Evolutionary conservation across 2,113 vertebrate species (phyloP), one percentile per base, ranked within the genome.

Genomic region (Petromus typicus): DNA sequence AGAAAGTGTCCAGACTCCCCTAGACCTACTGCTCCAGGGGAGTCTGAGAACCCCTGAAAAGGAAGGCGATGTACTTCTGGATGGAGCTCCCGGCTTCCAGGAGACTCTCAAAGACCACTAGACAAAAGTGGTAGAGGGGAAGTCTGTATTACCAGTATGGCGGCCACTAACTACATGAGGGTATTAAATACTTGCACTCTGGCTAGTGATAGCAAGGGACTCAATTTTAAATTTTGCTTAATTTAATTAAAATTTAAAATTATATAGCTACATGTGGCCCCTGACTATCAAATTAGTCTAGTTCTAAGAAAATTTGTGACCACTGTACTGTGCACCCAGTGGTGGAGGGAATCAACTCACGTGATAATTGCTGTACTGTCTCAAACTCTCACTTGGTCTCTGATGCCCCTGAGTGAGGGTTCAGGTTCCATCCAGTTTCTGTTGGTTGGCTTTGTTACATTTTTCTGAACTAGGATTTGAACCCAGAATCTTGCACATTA

Each of bases 191-290:
- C 20, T 86, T 57, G 66, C 45, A 30, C 73, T 30, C 23, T 10
- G 27, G 9, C 57, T 3, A 87, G 25, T 18, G 54, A 81, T 54
- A 64, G 43, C n/a, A 30, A 94, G 25, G 37, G 57, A 78, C 4
- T 51, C 17, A 59, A 56, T 69, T 67, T 81, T 89, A 75, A 59
- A 86, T 86, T 75, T 79, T 66, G 84, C 32, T 7, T 37, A 75
- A 81, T 59, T 75, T 69, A 89, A 90, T 66, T 61, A 56, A 64
- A 84, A 83, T 23, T 76, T 86, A 57, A 75, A 76, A 61, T 27
- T 86, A 86, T 48, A 30, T 22, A 89, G 54, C 20, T 45, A 34
- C 6, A 0, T 13, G 48, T 79, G 51, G 18, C 91, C 61, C 51
- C 32, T 18, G 81, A 40, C n/a, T 20, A 25, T 27, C 30, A 40